A percentile compares a stretch with the other conserved stretches of the same genome.
Evolutionary conservation across 2,113 vertebrate genomes (phyloP).

Genomic region (Caracal caracal): DNA sequence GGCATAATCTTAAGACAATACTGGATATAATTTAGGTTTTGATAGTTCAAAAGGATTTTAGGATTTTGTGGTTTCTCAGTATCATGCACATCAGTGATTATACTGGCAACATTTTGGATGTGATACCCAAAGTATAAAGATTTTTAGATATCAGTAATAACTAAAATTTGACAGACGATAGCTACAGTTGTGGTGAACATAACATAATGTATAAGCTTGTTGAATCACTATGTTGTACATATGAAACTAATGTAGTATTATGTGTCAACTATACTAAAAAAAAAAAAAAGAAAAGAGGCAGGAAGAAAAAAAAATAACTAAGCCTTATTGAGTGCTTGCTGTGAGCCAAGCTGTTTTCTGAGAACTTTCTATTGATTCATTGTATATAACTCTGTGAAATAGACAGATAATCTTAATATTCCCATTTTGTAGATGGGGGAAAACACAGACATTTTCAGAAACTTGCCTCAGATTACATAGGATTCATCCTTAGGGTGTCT

Average conservation of each 20-base stretch:
- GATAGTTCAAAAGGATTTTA: constrained; percentile 6
- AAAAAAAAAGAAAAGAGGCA: too few relatives aligned
- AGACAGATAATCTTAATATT: neutral
- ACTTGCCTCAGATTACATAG: neutral
- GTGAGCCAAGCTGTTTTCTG: neutral
- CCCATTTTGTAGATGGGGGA: neutral
- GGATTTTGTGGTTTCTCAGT: constrained; percentile 14
- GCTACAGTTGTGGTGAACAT: too few relatives aligned
- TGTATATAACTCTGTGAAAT: neutral
- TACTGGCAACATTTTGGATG: neutral
- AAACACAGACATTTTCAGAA: neutral
- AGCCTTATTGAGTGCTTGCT: neutral
- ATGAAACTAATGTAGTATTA: too few relatives aligned
- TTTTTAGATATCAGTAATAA: neutral
- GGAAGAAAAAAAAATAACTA: too few relatives aligned
- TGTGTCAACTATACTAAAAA: too few relatives aligned
- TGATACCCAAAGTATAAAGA: neutral
- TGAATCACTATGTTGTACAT: too few relatives aligned
- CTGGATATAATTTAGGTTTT: neutral
- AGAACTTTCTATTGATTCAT: neutral
- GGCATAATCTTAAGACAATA: neutral
- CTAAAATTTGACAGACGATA: neutral
- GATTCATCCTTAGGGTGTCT: neutral
- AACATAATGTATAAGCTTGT: too few relatives aligned
- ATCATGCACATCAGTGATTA: neutral